Conservation (phyloP, 2,797 vertebrate species). For the Clarias platycephalus region DNA sequence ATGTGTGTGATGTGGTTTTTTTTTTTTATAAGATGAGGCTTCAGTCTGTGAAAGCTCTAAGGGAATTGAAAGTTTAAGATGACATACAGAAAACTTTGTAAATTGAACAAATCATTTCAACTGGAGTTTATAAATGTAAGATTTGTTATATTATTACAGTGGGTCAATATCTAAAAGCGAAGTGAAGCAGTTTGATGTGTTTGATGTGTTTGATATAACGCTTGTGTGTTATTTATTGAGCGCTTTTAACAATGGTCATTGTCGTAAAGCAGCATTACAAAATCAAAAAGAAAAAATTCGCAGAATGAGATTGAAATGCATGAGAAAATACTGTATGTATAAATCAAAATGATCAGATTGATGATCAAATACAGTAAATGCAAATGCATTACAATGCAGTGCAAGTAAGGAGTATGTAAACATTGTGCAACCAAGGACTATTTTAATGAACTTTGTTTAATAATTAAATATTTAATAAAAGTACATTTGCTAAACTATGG, state of each 20-base stretch:
- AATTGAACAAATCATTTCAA: conserved; percentile 32
- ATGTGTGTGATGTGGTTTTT: conserved; percentile 48
- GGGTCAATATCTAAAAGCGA: not conserved
- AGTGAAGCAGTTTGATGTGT: not conserved
- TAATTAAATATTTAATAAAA: not conserved
- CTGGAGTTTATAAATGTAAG: conserved; percentile 10
- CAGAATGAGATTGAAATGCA: no score
- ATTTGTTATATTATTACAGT: conserved; percentile 1
- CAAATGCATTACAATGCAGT: not conserved
- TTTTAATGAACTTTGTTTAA: not conserved
- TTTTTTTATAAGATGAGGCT: conserved; percentile 62
- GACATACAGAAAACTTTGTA: not conserved
- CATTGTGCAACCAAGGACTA: no score
- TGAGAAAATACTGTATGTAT: no score
- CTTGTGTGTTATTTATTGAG: no score
- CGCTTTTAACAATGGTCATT: no score
- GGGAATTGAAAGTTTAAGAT: conserved; percentile 51
- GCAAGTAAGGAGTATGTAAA: not conserved
- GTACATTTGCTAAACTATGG: not conserved
- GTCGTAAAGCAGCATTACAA: no score
- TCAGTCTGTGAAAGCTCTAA: conserved; percentile 82
- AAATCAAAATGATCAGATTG: no score
- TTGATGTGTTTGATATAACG: not conserved
- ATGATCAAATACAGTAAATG: not conserved
- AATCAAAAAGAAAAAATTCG: no score